Conservation (phyloP, 2,888 invertebrate genomes). For the Drosophila leonis region DNA sequence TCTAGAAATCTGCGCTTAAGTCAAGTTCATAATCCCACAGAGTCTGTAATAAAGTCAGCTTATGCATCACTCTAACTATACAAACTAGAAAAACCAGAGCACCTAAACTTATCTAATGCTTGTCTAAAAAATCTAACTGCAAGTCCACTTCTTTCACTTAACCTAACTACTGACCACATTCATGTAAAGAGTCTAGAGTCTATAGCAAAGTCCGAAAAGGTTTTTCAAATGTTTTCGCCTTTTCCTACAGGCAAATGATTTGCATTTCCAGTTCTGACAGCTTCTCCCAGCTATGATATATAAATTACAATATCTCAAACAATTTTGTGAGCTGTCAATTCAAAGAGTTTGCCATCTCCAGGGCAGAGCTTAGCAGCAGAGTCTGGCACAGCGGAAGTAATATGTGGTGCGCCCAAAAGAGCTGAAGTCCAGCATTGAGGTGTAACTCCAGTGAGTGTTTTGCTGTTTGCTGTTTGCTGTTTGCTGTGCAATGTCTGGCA, state of each 20-base stretch:
- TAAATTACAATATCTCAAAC: constrained; percentile 2
- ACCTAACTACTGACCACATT: background rate
- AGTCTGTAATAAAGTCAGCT: too few species aligned
- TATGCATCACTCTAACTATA: too few species aligned
- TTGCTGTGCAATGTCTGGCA: constrained; percentile 34
- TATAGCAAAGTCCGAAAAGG: background rate
- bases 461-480: background rate
- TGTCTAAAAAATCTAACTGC: background rate
- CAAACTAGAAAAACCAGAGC: too few species aligned
- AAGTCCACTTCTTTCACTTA: too few species aligned
- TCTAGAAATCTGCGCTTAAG: too few species aligned
- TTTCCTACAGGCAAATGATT: background rate
- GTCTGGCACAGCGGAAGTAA: constrained; percentile 62
- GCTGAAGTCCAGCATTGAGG: constrained; percentile 25
- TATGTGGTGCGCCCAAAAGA: constrained; percentile 61
- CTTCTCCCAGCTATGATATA: background rate
- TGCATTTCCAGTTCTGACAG: background rate
- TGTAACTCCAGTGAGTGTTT: constrained; percentile 18
- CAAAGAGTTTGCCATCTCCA: background rate
- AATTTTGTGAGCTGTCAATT: background rate
- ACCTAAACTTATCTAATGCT: background rate
- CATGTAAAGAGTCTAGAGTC: background rate
- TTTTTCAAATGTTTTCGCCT: background rate
- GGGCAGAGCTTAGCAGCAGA: too few species aligned
- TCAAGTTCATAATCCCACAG: too few species aligned